Evolutionary conservation across 2,113 vertebrate genomes (phyloP).

Genomic region (Elachura formosa): DNA sequence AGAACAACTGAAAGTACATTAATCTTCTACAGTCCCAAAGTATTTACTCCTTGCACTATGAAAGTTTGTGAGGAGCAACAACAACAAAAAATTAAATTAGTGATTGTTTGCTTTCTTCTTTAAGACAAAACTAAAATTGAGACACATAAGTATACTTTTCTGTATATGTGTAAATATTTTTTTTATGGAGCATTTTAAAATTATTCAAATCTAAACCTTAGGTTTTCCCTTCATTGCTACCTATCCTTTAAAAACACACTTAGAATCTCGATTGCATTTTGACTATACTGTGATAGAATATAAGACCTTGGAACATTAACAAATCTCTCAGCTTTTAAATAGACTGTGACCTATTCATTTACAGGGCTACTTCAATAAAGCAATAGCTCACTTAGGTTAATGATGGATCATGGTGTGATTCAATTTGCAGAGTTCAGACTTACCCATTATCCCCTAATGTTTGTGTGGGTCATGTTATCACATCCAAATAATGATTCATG

Average conservation of each 20-base stretch:
- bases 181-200: background rate
- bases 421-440: conserved; percentile 56
- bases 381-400: conserved; percentile 67
- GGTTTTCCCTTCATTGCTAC: background rate
- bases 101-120: conserved; percentile 1
- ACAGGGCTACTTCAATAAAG: conserved; percentile 63
- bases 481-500: conserved; percentile 52
- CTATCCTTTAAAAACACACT: background rate
- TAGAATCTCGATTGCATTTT: background rate
- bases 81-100: no score
- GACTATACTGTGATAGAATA: conserved; percentile 34
- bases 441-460: conserved; percentile 58
- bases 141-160: background rate
- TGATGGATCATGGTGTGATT: conserved; percentile 68
- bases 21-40: conserved; percentile 41
- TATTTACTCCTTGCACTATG: conserved; percentile 4
- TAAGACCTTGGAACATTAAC: conserved; percentile 64
- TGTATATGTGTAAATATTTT: background rate
- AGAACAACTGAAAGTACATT: background rate
- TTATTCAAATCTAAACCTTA: background rate
- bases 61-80: background rate
- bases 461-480: conserved; percentile 52
- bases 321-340: conserved; percentile 70
- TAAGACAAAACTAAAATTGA: background rate
- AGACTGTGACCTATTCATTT: conserved; percentile 69